Evolutionary conservation across 1,140 invertebrate species (phyloP).

Genomic region (Zelostemma sp.): DNA sequence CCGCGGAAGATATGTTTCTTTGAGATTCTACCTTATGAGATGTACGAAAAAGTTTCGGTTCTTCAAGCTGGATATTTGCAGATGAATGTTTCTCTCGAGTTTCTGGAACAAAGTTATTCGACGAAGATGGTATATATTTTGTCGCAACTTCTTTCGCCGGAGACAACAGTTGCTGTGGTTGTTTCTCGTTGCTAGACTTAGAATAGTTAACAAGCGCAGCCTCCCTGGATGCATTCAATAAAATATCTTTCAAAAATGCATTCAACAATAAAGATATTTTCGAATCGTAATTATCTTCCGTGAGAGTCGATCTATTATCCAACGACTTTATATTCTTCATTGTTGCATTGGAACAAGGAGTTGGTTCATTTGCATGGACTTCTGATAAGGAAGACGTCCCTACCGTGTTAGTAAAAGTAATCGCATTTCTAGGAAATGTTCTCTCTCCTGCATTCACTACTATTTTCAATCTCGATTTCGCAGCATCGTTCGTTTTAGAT

Average conservation of each 20-base stretch:
- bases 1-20: too few species aligned
- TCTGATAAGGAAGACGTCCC: slow-evolving; percentile 45
- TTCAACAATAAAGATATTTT: slow-evolving; percentile 3
- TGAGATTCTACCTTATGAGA: too few species aligned
- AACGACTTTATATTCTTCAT: neutral
- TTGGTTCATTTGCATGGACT: neutral
- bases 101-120: too few species aligned
- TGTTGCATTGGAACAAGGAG: neutral
- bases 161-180: too few species aligned
- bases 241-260: slow-evolving; percentile 2
- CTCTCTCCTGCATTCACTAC: slow-evolving; percentile 15
- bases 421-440: slow-evolving; percentile 27
- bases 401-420: slow-evolving; percentile 53
- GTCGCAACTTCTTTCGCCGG: too few species aligned
- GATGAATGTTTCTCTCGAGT: too few species aligned
- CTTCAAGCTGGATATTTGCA: too few species aligned
- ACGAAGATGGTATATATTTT: too few species aligned
- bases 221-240: too few species aligned
- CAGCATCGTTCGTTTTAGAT: slow-evolving; percentile 21
- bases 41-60: too few species aligned
- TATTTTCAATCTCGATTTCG: slow-evolving; percentile 13
- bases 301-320: neutral
- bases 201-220: too few species aligned
- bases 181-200: too few species aligned
- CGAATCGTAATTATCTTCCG: neutral